These are phyloP conservation scores for Cheilosia impressa DNA, from an alignment of 2,888 invertebrate genomes.

Conservation along the genomic window DNA sequence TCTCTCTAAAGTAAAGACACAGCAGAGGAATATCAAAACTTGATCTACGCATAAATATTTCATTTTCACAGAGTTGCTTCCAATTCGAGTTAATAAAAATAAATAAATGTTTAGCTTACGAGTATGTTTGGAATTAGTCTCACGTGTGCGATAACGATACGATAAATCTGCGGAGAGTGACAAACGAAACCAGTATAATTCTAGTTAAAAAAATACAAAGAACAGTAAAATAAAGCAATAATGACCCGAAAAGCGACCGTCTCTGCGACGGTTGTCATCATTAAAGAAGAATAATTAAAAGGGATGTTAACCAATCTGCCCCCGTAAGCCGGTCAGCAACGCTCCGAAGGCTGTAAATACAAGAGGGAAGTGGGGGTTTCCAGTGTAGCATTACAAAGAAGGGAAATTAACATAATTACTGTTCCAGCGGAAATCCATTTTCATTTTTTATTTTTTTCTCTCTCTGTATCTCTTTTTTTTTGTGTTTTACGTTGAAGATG, in stretches of 20 bases:
- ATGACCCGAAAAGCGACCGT: background rate
- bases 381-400: slow-evolving; percentile 39
- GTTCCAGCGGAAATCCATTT: slow-evolving; percentile 6
- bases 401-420: slow-evolving; percentile 65
- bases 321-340: background rate
- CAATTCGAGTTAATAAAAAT: slow-evolving; percentile 45
- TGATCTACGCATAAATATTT: slow-evolving; percentile 58
- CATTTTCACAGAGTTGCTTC: slow-evolving; percentile 22
- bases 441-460: background rate
- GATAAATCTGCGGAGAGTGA: slow-evolving; percentile 26
- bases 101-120: slow-evolving; percentile 14
- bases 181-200: slow-evolving; percentile 7
- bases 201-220: slow-evolving; percentile 5
- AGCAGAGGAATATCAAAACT: slow-evolving; percentile 20
- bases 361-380: background rate
- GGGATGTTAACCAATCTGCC: slow-evolving; percentile 45
- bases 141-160: slow-evolving; percentile 30
- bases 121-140: slow-evolving; percentile 29
- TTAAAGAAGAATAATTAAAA: slow-evolving; percentile 49
- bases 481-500: slow-evolving; percentile 8
- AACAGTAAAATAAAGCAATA: background rate
- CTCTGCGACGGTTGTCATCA: slow-evolving; percentile 27
- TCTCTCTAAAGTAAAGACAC: slow-evolving; percentile 25
- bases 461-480: background rate
- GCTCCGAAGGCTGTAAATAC: too few species aligned